These are phyloP conservation scores for Pogonomyrmex californicus DNA, from an alignment of 1,140 invertebrate genomes.

Conservation along the genomic window DNA sequence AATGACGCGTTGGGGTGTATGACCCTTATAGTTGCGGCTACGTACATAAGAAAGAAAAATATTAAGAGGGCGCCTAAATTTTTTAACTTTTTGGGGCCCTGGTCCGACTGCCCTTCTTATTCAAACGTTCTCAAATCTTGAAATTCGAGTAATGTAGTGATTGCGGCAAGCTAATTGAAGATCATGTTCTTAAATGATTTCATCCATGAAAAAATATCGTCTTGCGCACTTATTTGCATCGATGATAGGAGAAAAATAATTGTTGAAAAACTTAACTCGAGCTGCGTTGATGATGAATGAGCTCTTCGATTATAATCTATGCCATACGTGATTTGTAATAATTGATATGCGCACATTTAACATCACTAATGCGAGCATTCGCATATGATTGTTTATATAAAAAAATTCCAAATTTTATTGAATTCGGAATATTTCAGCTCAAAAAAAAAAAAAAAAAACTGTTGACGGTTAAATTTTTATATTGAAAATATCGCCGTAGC, in stretches of 20 bases:
- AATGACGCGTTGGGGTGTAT: conserved; percentile 11
- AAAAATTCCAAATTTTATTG: background rate
- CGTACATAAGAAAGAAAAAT: conserved; percentile 30
- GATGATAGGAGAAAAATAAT: background rate
- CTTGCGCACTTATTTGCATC: background rate
- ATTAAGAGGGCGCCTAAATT: conserved; percentile 5
- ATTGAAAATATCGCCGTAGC: background rate
- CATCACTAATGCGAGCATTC: background rate
- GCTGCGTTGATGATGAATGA: conserved; percentile 5
- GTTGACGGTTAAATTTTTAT: background rate
- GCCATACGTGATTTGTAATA: conserved; percentile 17
- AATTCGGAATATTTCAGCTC: background rate
- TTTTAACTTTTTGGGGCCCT: conserved; percentile 10
- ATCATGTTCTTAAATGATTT: background rate
- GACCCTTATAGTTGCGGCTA: conserved; percentile 73
- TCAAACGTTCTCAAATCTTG: conserved; percentile 14
- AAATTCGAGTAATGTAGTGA: conserved; percentile 3
- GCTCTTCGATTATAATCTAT: background rate
- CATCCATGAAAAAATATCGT: background rate
- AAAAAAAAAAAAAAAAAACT: background rate
- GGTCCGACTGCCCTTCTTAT: conserved; percentile 14
- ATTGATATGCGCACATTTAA: background rate
- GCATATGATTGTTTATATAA: background rate
- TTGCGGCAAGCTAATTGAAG: conserved; percentile 4
- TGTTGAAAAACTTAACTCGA: background rate